These are phyloP conservation scores for Micrasema longulum DNA, from an alignment of 1,140 invertebrate species.

Conservation along the genomic window DNA sequence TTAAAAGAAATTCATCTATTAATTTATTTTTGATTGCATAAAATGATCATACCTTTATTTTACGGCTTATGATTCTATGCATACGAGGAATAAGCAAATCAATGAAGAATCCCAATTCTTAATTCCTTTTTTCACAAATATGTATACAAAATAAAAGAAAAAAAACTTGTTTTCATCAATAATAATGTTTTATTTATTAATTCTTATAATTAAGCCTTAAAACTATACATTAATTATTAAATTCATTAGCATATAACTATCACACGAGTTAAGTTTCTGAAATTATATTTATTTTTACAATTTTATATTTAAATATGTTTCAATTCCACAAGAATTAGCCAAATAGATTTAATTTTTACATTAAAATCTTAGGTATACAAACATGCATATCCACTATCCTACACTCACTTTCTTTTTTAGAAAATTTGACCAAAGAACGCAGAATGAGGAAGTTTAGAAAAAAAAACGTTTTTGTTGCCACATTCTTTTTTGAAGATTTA, in stretches of 20 bases:
- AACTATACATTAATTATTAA: slow-evolving; percentile 54
- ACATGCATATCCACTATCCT: slow-evolving; percentile 15
- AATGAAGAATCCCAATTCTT: too few relatives aligned
- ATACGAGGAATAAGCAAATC: too few relatives aligned
- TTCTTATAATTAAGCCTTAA: slow-evolving; percentile 51
- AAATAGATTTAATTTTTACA: slow-evolving; percentile 33
- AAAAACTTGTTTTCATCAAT: slow-evolving; percentile 47
- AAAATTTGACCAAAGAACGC: not conserved
- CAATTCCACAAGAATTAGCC: slow-evolving; percentile 38
- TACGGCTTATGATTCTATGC: too few relatives aligned
- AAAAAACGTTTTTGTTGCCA: too few relatives aligned
- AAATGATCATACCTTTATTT: too few relatives aligned
- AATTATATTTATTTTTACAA: slow-evolving; percentile 43
- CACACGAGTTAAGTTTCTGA: slow-evolving; percentile 43
- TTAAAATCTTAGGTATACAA: slow-evolving; percentile 18
- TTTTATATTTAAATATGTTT: slow-evolving; percentile 39
- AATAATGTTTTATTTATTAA: slow-evolving; percentile 54
- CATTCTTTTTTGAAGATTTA: too few relatives aligned
- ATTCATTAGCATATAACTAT: slow-evolving; percentile 52
- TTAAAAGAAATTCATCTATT: too few relatives aligned
- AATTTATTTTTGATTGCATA: too few relatives aligned
- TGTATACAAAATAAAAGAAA: too few relatives aligned
- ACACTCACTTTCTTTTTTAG: slow-evolving; percentile 18
- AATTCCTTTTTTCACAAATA: too few relatives aligned
- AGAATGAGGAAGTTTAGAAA: too few relatives aligned